Base-by-base conservation (phyloP, 2,888 invertebrate genomes). In the Lepidocyrtoides sp. region DNA sequence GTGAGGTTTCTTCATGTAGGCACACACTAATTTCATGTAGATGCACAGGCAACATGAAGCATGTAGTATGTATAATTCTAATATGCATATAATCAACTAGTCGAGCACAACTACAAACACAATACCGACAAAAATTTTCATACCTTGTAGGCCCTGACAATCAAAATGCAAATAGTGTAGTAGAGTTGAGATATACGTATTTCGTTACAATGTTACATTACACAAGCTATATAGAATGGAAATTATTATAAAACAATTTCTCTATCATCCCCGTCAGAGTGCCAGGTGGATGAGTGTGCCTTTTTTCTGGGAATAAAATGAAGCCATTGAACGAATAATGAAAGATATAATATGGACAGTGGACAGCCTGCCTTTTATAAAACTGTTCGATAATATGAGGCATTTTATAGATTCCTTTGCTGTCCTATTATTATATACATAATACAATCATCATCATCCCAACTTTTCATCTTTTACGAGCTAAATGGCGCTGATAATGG, bases 221-320 rank as follows among this genome's bases (percentile, higher is more conserved):
- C 20, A 57, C 57, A 57, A 57, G 57, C 7, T 20, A 17, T 63
- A 51, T 54, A 79, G 44, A 51, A 48, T 8, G 44, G 14, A 41
- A 41, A 57, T 77, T 10, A 81, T 81, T 29, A 83, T 69, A 63
- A 63, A 63, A 77, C 77, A 87, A 87, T 87, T 87, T 63, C 32
- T 60, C 29, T n/a, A 44, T 79, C 54, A 23, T 79, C 41, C 10
- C 77, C n/a, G 41, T 17, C 10, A 44, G 44, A 79, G 29, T 14
- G 44, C 86, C 86, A 87, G 86, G 77, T 87, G 86, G 48, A 87
- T 87, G 86, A 87, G 86, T 63, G 36, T 77, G 86, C 86, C 86
- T n/a, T 60, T 87, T 85, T 87, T 87, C 63, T 87, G 63, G 29
- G 86, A 87, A 85, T 85, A 75, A 85, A 75, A 87, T 77, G 86